Base-by-base conservation (phyloP, 2,113 vertebrate genomes). In the Sceloporus tristichus region DNA sequence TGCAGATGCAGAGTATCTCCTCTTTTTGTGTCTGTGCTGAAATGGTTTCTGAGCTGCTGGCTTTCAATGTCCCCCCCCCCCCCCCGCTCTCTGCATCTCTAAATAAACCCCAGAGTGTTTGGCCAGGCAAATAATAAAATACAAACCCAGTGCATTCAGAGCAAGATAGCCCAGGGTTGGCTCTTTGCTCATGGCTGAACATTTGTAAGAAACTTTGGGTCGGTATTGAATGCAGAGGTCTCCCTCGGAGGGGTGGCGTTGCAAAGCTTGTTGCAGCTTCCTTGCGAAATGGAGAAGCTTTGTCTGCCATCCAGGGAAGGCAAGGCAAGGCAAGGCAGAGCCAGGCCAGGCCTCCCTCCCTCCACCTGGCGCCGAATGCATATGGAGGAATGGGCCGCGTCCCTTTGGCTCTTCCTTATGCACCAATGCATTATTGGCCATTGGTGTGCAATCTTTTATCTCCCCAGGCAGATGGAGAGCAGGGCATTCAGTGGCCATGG, bases 391-490 rank as follows among this genome's bases (percentile, higher is more conserved):
- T 0, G 10, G 13, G 88, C 86, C 0, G 0, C 80, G 85, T 86
- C 0, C 8, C 87, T 78, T 2, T 53, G 78, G 27, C 76, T 59
- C 40, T 81, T 89, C 82, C 11, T 34, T 89, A 91, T 79, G 91
- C 89, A 21, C 0, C 10, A 84, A 81, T 85, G 89, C 87, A 54
- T 85, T 87, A 66, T 90, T 84, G 85, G 90, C 81, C n/a, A 53
- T 42, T 77, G 27, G 87, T 93, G 87, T 27, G 85, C 73, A 79
- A 62, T 71, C 2, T 89, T 77, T 87, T 48, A 48, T 89, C 90
- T 93, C 88, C 11, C 8, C 34, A 9, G 85, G 92, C 92, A 96
- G 90, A 88, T 79, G 77, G 85, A 11, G 66, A 23, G 25, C 18
- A 84, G 87, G 88, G 78, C 68, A 16, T 81, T 71, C 79, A 75